Base-by-base conservation (phyloP, 2,113 vertebrate genomes). In the Irena cyanogastra region DNA sequence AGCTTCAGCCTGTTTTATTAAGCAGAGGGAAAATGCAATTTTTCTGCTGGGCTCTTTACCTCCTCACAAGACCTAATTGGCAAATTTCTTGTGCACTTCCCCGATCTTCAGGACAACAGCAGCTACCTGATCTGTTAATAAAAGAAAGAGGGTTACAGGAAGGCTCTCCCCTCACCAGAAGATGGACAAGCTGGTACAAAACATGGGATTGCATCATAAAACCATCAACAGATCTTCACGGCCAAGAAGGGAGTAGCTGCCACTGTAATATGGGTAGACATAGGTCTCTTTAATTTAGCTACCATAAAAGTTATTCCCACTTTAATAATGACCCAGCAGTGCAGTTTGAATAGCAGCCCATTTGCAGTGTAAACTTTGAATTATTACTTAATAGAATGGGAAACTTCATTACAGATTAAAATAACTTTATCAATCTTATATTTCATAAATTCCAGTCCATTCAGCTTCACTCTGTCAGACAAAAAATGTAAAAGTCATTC, bases 281-380 rank as follows among this genome's bases (percentile, higher is more conserved):
- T 8, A 59, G 8, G 42, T 71, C 16, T 82, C 47, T 79, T 53
- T 52, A 78, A 66, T 50, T 86, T 83, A 66, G 13, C 37, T 33
- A 18, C 24, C 52, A 16, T 41, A 63, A 42, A 88, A 87, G 12
- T 59, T 15, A 78, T 89, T 78, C 42, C 63, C 30, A 49, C 17
- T 74, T 74, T 70, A 90, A 88, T 80, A 90, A 78, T 63, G 72
- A 52, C 35, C 19, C 79, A 77, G 24, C 11, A 75, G 42, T 59
- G 8, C 17, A 63, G 68, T 80, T 80, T 90, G 71, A 83, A 74
- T 44, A 86, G 56, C 26, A 92, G 53, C 2, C 41, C 47, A 30
- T 86, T 93, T 83, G 30, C 86, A 77, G 27, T 47, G 68, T 81
- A 89, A 93, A 95, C 68, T 81, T 63, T 54, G 39, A 94, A 90